These are phyloP conservation scores for Pimpla rufipes DNA, from an alignment of 2,888 invertebrate species.

Conservation along the genomic window DNA sequence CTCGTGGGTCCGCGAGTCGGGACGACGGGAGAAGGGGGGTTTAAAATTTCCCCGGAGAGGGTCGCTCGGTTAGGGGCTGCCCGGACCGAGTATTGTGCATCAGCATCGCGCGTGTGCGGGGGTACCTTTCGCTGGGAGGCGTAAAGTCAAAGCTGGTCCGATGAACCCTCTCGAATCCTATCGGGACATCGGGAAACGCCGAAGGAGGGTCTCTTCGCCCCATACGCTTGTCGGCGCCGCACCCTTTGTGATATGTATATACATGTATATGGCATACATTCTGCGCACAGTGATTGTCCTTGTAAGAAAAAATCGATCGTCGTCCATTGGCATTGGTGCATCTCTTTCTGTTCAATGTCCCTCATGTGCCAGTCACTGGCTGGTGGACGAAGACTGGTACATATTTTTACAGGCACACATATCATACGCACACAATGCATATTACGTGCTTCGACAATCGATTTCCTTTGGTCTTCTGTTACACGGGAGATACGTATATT, in stretches of 20 bases:
- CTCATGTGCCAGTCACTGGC: not conserved
- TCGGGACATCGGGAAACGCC: slow-evolving; percentile 16
- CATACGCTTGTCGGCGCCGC: not conserved
- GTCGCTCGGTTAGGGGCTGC: slow-evolving; percentile 37
- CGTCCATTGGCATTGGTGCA: not conserved
- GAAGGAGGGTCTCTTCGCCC: slow-evolving; percentile 15
- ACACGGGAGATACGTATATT: not conserved
- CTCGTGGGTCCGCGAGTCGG: slow-evolving; percentile 12
- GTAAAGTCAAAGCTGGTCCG: slow-evolving; percentile 34
- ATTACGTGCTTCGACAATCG: slow-evolving; percentile 7
- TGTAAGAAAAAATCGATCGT: not conserved
- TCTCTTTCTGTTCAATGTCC: not conserved
- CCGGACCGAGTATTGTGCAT: slow-evolving; percentile 17
- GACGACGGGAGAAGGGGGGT: slow-evolving; percentile 47
- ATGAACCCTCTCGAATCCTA: slow-evolving; percentile 28
- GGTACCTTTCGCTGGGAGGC: slow-evolving; percentile 20
- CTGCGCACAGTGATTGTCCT: not conserved
- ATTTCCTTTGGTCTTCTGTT: slow-evolving; percentile 4
- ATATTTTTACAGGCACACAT: not conserved
- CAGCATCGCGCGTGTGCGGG: not conserved
- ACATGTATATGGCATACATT: not conserved
- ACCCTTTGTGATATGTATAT: not conserved
- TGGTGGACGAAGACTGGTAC: not conserved
- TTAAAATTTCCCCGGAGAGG: slow-evolving; percentile 75
- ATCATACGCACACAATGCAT: not conserved